Evolutionary conservation across 2,113 vertebrate genomes (phyloP), one percentile per base, ranked within the genome.

Genomic region (Micronycteris hirsuta): DNA sequence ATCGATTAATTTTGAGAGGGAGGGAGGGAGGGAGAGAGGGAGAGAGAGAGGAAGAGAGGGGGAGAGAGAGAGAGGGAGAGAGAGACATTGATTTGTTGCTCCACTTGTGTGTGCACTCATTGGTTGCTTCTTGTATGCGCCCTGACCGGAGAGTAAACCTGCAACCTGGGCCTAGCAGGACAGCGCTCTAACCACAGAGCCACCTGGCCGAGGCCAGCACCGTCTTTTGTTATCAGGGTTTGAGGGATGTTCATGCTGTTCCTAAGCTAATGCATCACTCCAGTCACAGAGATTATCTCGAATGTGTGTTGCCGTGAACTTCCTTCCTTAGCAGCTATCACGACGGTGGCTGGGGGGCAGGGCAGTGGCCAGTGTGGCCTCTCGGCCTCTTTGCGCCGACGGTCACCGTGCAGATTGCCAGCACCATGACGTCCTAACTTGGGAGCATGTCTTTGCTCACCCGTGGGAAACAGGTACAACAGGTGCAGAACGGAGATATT

Each of bases 401-500:
- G 13, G 31, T 31, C 33, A 45, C 43, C 4, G 3, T 45, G 41
- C 41, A 31, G 26, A 26, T 15, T 13, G 10, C 71, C 15, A 24
- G 38, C 41, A 74, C 24, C 41, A 45, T 17, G 26, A 31, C 14
- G 9, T 16, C 43, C 31, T 74, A 26, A 47, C 15, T 31, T 45
- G 2, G 14, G 38, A 74, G 15, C 71, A 31, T 26, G 38, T 43
- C 12, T 73, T 73, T 73, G 70, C 26, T 11, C 24, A 43, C 20
- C 38, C 43, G 3, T 74, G 71, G 71, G 43, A 74, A 45, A 47
- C 71, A 31, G 99, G 99, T 28, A 99, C 99, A 19, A 99, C 99
- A 14, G 99, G 99, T 47, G 99, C 99, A 0, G 99, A 99, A 99
- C 99, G 99, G 98, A 99, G 99, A 63, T 99, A 99, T 78, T 99